Evolutionary conservation across 2,888 invertebrate genomes (phyloP).

Genomic region (Digitonthophagus gazella): DNA sequence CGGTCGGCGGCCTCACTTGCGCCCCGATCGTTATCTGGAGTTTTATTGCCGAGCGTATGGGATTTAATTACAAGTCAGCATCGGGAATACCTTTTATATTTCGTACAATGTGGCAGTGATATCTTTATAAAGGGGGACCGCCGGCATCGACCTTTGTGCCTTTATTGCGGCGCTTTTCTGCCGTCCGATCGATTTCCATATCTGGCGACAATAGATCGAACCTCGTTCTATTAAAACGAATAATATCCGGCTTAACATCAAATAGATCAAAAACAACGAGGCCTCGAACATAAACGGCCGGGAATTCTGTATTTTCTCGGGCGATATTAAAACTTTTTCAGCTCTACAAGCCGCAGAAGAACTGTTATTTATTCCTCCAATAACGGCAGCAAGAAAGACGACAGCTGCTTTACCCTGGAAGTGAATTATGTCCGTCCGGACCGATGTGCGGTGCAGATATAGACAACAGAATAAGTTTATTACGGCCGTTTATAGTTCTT

Average conservation of each 20-base stretch:
- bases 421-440: neutral
- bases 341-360: neutral
- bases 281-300: neutral
- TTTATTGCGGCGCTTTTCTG: constrained; percentile 8
- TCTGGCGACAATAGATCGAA: neutral
- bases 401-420: constrained; percentile 7
- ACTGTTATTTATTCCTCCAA: constrained; percentile 5
- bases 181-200: constrained; percentile 11
- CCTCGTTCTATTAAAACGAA: neutral
- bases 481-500: constrained; percentile 12
- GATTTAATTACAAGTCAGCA: constrained; percentile 16
- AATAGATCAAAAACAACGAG: neutral
- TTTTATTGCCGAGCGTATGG: constrained; percentile 13
- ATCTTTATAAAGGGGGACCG: constrained; percentile 15
- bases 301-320: neutral
- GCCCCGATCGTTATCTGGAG: constrained; percentile 10
- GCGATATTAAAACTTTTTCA: neutral
- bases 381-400: constrained; percentile 2
- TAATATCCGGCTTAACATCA: neutral
- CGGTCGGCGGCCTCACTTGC: constrained; percentile 10
- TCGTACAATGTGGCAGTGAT: constrained; percentile 15
- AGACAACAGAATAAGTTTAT: constrained; percentile 18
- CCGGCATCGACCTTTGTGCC: constrained; percentile 3
- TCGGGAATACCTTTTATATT: constrained; percentile 15
- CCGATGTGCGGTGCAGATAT: constrained; percentile 3